Conservation (phyloP, 2,113 vertebrate species). For the Diadophis punctatus region DNA sequence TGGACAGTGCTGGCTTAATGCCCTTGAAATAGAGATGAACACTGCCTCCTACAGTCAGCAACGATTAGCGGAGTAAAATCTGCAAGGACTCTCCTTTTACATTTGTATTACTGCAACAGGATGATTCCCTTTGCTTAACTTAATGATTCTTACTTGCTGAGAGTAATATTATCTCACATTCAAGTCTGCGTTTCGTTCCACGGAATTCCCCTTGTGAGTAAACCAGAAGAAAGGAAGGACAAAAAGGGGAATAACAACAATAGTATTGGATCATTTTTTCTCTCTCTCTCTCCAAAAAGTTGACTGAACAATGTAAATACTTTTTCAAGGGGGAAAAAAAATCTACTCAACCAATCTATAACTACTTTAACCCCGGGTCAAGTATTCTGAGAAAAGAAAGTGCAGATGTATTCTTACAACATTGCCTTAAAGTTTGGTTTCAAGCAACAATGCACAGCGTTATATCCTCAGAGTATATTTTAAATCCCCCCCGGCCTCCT, state of each 20-base stretch:
- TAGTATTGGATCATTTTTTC: background rate
- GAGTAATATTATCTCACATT: background rate
- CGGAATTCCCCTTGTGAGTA: background rate
- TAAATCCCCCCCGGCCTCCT: background rate
- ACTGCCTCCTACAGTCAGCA: too few species aligned
- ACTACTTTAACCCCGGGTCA: background rate
- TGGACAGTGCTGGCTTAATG: background rate
- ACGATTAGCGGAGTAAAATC: background rate
- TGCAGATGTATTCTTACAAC: background rate
- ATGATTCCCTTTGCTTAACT: background rate
- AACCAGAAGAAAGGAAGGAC: background rate
- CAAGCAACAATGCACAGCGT: background rate
- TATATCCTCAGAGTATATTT: background rate
- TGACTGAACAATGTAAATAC: background rate
- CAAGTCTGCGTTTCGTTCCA: background rate
- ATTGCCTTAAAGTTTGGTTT: background rate
- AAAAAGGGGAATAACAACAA: background rate
- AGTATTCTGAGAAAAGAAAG: background rate
- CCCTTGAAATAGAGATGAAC: background rate
- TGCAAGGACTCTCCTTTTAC: background rate
- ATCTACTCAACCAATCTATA: background rate
- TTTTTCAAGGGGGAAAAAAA: background rate
- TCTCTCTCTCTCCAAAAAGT: background rate
- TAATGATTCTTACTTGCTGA: background rate
- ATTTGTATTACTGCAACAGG: background rate